Evolutionary conservation across 1,140 invertebrate genomes (phyloP).

Genomic region (Tetragnatha versicolor): DNA sequence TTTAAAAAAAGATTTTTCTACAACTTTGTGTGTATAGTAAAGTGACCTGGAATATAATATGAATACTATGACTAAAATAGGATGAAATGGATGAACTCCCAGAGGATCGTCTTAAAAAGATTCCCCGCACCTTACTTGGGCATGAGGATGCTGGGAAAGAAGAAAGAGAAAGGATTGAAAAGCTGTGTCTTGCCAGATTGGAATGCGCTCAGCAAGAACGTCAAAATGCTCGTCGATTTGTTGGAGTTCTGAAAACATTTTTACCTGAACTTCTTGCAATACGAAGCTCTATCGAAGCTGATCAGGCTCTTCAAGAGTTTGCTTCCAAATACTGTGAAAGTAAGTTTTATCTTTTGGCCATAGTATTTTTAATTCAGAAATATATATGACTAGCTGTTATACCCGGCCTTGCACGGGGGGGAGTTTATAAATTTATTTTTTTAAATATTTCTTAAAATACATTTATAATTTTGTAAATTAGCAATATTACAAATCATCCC

Average conservation of each 20-base stretch:
- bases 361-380: no score
- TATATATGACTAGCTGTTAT: no score
- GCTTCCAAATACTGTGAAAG: constrained; percentile 90
- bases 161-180: constrained; percentile 57
- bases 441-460: no score
- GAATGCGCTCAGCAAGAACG: constrained; percentile 78
- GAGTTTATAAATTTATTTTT: no score
- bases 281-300: constrained; percentile 81
- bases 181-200: constrained; percentile 65
- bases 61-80: no score
- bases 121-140: constrained; percentile 68
- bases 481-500: no score
- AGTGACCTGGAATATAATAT: no score
- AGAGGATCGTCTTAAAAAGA: constrained; percentile 68
- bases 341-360: constrained; percentile 61
- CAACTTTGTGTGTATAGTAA: no score
- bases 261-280: constrained; percentile 76
- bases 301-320: constrained; percentile 88
- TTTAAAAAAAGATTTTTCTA: no score
- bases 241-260: constrained; percentile 74
- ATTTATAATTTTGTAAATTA: no score
- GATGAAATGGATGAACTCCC: background rate
- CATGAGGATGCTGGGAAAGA: constrained; percentile 58
- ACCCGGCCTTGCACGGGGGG: no score
- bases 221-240: constrained; percentile 80